Conservation (phyloP, 2,797 vertebrate genomes). For the Premnoplex brunnescens region DNA sequence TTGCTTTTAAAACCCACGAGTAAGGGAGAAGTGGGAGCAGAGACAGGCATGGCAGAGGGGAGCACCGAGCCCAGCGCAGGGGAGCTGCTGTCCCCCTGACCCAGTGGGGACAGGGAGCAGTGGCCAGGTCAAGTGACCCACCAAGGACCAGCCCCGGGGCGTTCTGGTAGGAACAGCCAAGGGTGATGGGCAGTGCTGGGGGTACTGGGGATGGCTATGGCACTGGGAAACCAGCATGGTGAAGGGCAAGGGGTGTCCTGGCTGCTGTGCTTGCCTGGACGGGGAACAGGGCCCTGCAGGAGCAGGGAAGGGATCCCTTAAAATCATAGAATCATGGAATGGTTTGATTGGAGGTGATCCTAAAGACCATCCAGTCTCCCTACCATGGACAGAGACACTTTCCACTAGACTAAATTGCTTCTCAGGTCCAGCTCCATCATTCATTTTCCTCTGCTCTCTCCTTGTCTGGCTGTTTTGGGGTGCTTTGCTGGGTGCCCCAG, state of each 20-base stretch:
- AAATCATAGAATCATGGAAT: neutral
- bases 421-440: neutral
- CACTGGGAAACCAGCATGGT: neutral
- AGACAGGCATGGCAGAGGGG: neutral
- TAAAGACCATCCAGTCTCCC: neutral
- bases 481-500: neutral
- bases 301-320: neutral
- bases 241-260: neutral
- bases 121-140: neutral
- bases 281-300: fast-evolving
- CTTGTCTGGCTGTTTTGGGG: fast-evolving
- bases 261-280: neutral
- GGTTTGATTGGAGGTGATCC: neutral
- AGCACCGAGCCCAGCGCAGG: fast-evolving
- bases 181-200: neutral
- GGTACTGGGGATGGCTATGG: neutral
- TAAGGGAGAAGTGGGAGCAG: fast-evolving
- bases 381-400: neutral
- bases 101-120: neutral
- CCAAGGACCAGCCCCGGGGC: fast-evolving
- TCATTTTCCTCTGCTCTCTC: neutral
- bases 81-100: neutral
- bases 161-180: neutral
- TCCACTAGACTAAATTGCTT: neutral
- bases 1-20: neutral